These are phyloP conservation scores for Drosophila neutralis DNA, from an alignment of 2,888 invertebrate genomes.

Conservation along the genomic window DNA sequence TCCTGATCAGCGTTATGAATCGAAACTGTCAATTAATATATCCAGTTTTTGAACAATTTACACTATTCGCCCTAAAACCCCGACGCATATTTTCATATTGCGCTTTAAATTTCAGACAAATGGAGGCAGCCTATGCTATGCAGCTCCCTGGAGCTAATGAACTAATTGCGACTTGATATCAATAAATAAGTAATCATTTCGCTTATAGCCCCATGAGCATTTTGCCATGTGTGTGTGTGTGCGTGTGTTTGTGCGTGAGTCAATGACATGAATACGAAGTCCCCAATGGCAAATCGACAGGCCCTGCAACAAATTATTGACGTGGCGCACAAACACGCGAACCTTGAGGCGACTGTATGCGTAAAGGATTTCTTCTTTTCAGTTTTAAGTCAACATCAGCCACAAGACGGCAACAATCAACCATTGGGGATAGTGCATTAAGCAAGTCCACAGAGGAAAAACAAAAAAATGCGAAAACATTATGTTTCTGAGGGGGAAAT, in stretches of 20 bases:
- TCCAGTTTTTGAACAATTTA: not conserved
- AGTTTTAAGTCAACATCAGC: conserved; percentile 57
- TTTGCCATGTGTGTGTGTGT: conserved; percentile 6
- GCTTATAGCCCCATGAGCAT: conserved; percentile 39
- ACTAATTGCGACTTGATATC: conserved; percentile 73
- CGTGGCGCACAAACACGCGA: conserved; percentile 32
- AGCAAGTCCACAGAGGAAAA: conserved; percentile 34
- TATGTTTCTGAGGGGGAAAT: conserved; percentile 37
- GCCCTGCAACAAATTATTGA: conserved; percentile 57
- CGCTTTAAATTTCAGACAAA: not conserved
- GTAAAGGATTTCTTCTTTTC: conserved; percentile 66
- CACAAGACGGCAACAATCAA: conserved; percentile 54
- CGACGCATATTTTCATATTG: not conserved
- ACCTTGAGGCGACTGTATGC: conserved; percentile 56
- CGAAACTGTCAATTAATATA: not conserved
- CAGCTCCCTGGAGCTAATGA: conserved; percentile 55
- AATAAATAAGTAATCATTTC: conserved; percentile 71
- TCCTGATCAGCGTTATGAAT: not conserved
- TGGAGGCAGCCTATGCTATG: not conserved
- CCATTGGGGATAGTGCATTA: conserved; percentile 62
- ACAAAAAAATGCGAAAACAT: conserved; percentile 19
- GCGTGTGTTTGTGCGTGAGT: conserved; percentile 19
- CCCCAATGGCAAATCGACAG: conserved; percentile 51
- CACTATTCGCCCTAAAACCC: not conserved
- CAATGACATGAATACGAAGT: conserved; percentile 45